Evolutionary conservation across 2,797 vertebrate genomes (phyloP), one percentile per base, ranked within the genome.

Genomic region (Chelidonichthys spinosus): DNA sequence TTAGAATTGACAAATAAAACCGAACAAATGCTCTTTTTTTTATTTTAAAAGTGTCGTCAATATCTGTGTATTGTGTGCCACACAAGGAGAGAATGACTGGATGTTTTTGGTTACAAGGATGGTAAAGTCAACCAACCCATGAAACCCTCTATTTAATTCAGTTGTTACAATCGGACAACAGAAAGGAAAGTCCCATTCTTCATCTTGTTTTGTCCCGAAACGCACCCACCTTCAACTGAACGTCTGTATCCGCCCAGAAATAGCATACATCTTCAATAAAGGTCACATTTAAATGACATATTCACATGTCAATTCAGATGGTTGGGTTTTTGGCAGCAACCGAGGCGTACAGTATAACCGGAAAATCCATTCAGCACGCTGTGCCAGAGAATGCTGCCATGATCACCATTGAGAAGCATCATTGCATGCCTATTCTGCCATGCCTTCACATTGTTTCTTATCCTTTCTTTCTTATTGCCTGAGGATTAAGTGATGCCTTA

Each of bases 401-500:
- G 86, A 90, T 91, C 85, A 81, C 77, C 82, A 78, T 71, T 87
- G 88, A 89, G 87, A 87, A 79, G 79, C 81, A 82, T 90, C 76
- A 79, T 76, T 89, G 85, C 89, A 89, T 81, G 87, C 86, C 84
- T 89, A 82, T 90, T 91, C 84, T 89, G 83, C 82, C 85, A 89
- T 92, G 90, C 76, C 71, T 91, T 88, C 81, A 83, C 84, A 90
- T 91, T 91, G 91, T 94, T 90, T 88, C 82, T 84, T 82, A 74
- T 82, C 78, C 84, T 87, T 87, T 89, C 71, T 82, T 81, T 92
- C 77, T 69, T 83, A 83, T 83, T 84, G 80, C 83, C 81, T 81
- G 84, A 79, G 89, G 91, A 94, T 94, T 93, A 93, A 88, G 85
- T 88, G 70, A 78, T 85, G 87, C 83, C 88, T 91, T 90, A 91